Evolutionary conservation across 2,113 vertebrate species (phyloP).

Genomic region (Gymnogyps californianus): DNA sequence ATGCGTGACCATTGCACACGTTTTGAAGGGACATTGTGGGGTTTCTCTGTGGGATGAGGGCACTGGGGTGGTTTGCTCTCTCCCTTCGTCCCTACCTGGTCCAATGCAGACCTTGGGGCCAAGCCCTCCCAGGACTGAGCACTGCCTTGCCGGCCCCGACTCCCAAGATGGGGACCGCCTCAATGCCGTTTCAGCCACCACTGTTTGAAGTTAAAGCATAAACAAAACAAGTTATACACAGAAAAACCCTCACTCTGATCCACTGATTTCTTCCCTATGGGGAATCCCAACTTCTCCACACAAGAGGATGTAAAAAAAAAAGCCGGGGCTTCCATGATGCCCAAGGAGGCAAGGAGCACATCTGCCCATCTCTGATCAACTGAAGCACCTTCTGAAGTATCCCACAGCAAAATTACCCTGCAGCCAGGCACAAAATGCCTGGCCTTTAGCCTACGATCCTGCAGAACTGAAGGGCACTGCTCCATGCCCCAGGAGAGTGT

Average conservation of each 20-base stretch:
- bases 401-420: background rate
- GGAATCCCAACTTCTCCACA: background rate
- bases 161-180: background rate
- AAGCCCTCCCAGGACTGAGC: background rate
- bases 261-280: background rate
- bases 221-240: background rate
- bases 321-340: background rate
- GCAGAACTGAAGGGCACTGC: background rate
- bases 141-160: accelerated
- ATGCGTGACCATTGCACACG: accelerated
- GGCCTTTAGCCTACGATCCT: background rate
- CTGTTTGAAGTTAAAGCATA: background rate
- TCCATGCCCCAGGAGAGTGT: background rate
- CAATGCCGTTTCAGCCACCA: background rate
- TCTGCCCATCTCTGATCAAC: background rate
- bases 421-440: background rate
- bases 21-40: background rate
- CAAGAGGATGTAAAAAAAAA: background rate
- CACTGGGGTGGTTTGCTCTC: background rate
- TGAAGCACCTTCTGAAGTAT: background rate
- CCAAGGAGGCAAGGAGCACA: background rate
- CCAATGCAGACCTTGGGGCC: background rate
- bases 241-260: background rate
- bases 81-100: background rate
- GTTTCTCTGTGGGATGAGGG: background rate